Percentiles rank a stretch among this genome's conserved stretches.
phyloP scores from a whole-genome alignment of 2,888 invertebrate species.

The Platycheirus albimanus region DNA sequence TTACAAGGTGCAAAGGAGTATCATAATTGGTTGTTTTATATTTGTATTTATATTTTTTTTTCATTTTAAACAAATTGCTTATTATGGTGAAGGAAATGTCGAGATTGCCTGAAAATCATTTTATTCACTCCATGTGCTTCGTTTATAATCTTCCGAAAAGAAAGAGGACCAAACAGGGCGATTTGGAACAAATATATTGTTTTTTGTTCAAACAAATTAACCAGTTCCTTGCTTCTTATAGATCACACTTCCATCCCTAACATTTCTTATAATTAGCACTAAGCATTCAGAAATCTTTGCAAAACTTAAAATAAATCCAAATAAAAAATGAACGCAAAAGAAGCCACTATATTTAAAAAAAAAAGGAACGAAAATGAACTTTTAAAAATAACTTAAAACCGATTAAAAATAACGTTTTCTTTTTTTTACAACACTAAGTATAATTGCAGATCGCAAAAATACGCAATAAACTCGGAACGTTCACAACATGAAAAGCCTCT shows the following conservation, averaged over 20 bases:
- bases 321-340: conserved; percentile 55
- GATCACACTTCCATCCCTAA: conserved; percentile 58
- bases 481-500: conserved; percentile 73
- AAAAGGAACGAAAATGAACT: conserved; percentile 15
- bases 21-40: conserved; percentile 9
- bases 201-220: conserved; percentile 31
- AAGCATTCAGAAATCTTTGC: conserved; percentile 67
- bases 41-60: conserved; percentile 31
- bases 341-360: conserved; percentile 60
- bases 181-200: conserved; percentile 19
- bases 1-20: conserved; percentile 68
- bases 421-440: conserved; percentile 68
- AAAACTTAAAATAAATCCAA: conserved; percentile 38
- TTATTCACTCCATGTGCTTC: conserved; percentile 40
- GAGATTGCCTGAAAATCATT: conserved; percentile 33
- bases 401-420: conserved; percentile 26
- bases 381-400: conserved; percentile 25
- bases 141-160: conserved; percentile 12
- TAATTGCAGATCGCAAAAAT: conserved; percentile 72
- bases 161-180: conserved; percentile 9
- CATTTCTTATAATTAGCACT: conserved; percentile 44
- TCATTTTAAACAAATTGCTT: conserved; percentile 23
- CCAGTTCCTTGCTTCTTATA: conserved; percentile 22
- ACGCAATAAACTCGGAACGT: conserved; percentile 74
- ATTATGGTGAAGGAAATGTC: conserved; percentile 26